Conservation (phyloP, 2,888 invertebrate genomes). For the Lasioglossum villosulum region DNA sequence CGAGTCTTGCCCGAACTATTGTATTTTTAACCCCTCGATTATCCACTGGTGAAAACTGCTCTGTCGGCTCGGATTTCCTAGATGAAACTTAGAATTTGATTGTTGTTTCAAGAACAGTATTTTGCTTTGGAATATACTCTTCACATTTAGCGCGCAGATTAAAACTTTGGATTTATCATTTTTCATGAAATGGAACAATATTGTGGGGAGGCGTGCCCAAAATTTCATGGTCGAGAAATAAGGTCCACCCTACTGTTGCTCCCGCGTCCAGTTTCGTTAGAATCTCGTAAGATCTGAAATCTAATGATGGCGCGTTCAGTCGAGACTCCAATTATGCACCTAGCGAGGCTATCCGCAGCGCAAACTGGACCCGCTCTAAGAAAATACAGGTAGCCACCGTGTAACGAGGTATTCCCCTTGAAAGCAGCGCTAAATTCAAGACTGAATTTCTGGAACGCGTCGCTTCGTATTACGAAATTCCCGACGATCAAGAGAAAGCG, state of each 20-base stretch:
- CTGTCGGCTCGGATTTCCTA: neutral
- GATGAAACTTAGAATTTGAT: neutral
- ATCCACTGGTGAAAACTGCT: neutral
- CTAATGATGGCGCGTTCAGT: neutral
- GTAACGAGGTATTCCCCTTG: neutral
- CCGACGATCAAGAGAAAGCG: neutral
- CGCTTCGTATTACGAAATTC: neutral
- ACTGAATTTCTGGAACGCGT: neutral
- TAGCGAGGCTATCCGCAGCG: neutral
- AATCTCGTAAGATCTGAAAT: neutral
- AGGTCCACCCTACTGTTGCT: too few species aligned
- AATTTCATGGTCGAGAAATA: too few species aligned
- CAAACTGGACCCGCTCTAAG: neutral
- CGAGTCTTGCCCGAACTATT: neutral
- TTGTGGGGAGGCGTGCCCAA: too few species aligned
- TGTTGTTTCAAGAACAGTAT: neutral
- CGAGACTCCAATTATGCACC: neutral
- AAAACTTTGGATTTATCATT: too few species aligned
- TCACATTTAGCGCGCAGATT: too few species aligned
- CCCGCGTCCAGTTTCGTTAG: neutral
- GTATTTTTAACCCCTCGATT: neutral
- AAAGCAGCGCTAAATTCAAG: neutral
- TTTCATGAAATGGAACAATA: too few species aligned
- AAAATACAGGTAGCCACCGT: neutral
- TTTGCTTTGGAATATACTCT: neutral